phyloP scores from a whole-genome alignment of 35 echinoderm and acorn worm genomes.

The Hemicentrotus pulcherrimus region DNA sequence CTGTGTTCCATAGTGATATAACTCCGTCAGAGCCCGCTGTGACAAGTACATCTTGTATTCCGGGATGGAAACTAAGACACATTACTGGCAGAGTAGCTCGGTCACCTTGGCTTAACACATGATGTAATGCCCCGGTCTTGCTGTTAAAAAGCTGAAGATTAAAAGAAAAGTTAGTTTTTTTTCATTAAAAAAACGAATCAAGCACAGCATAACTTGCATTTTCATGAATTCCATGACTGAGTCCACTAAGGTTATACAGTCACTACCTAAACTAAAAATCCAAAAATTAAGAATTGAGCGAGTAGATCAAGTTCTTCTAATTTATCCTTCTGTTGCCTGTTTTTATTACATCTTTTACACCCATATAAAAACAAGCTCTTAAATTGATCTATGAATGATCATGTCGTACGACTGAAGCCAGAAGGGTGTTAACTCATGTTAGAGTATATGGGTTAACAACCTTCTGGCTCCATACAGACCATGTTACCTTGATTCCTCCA shows the following conservation, averaged over 20 bases:
- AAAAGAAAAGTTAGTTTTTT: neutral
- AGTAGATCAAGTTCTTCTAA: too few species aligned
- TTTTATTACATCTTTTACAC: too few species aligned
- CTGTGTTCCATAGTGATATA: slow-evolving; percentile 41
- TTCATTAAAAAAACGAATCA: neutral
- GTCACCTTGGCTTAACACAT: slow-evolving; percentile 62
- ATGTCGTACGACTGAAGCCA: too few species aligned
- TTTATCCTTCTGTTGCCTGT: too few species aligned
- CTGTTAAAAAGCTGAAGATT: slow-evolving; percentile 66
- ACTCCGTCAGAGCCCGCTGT: slow-evolving; percentile 82
- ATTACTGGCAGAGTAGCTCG: slow-evolving; percentile 73
- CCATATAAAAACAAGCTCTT: too few species aligned
- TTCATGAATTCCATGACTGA: neutral
- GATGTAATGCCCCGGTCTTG: slow-evolving; percentile 49
- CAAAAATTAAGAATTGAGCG: too few species aligned
- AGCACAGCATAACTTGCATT: neutral
- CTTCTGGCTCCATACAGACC: too few species aligned
- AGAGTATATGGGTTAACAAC: too few species aligned
- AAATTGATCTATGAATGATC: too few species aligned
- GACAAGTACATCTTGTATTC: slow-evolving; percentile 57
- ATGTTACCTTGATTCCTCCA: slow-evolving; percentile 75
- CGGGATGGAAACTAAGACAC: slow-evolving; percentile 81
- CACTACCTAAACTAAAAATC: too few species aligned
- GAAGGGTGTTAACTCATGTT: too few species aligned
- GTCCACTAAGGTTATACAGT: too few species aligned